Evolutionary conservation across 2,797 vertebrate species (phyloP).

Genomic region (Alectoris magna): DNA sequence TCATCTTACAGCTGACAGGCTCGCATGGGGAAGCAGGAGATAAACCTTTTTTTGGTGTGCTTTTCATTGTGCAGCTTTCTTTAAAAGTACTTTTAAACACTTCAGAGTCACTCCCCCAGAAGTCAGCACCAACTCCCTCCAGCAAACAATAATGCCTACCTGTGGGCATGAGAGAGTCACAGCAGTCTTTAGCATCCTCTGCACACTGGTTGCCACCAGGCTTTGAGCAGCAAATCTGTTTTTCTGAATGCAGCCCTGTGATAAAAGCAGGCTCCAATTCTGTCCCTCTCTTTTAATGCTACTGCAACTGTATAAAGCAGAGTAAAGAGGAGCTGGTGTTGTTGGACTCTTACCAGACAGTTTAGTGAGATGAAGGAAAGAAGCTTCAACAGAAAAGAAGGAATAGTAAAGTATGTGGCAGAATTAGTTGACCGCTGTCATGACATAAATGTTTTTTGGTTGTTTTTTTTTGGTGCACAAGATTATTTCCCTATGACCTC

Average conservation of each 20-base stretch:
- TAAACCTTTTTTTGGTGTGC: background rate
- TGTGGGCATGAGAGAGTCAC: background rate
- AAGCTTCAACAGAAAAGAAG: background rate
- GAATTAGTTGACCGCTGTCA: background rate
- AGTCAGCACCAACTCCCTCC: rapidly evolving
- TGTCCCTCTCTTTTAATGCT: background rate
- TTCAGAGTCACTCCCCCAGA: background rate
- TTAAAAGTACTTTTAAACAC: background rate
- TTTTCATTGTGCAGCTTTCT: background rate
- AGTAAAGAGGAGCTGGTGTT: background rate
- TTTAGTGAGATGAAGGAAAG: background rate
- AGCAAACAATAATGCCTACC: background rate
- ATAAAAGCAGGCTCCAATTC: background rate
- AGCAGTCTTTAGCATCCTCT: background rate
- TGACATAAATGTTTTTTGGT: background rate
- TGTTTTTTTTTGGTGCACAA: background rate
- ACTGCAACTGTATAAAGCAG: background rate
- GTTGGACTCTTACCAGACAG: background rate
- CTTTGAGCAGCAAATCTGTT: background rate
- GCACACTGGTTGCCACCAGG: background rate
- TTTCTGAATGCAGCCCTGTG: background rate
- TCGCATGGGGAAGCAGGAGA: background rate
- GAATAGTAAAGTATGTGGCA: background rate
- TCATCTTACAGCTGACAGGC: background rate
- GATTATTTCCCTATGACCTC: background rate